Evolutionary conservation across 1,140 invertebrate species (phyloP).

Genomic region (Musca vetustissima): DNA sequence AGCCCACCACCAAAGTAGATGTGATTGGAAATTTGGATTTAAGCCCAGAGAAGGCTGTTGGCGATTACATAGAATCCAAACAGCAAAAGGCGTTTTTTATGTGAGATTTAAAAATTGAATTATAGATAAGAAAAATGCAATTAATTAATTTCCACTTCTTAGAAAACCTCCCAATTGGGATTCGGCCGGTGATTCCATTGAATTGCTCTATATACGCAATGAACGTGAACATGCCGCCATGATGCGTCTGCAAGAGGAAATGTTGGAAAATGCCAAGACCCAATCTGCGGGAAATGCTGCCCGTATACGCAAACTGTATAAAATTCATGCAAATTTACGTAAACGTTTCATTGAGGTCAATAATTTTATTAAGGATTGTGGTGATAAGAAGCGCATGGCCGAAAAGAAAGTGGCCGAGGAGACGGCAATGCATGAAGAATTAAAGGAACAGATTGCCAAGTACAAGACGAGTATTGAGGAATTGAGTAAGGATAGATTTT

Average conservation of each 20-base stretch:
- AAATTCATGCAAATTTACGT: conserved; percentile 43
- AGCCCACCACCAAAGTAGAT: conserved; percentile 49
- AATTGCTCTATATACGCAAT: conserved; percentile 46
- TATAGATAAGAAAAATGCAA: background rate
- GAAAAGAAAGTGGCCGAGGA: conserved; percentile 35
- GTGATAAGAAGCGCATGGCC: conserved; percentile 41
- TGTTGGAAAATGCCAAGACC: conserved; percentile 38
- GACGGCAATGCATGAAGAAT: conserved; percentile 36
- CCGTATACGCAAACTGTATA: conserved; percentile 43
- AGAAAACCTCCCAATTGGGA: conserved; percentile 48
- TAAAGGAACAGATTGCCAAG: conserved; percentile 38
- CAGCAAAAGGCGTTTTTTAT: conserved; percentile 45
- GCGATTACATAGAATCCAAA: conserved; percentile 44
- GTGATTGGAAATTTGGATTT: conserved; percentile 50
- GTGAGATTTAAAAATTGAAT: conserved; percentile 33
- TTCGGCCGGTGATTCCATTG: conserved; percentile 45
- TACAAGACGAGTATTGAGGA: conserved; percentile 40
- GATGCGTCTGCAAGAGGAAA: conserved; percentile 42
- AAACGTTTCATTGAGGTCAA: conserved; percentile 51
- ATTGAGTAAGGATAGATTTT: conserved; percentile 32
- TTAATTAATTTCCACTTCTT: background rate
- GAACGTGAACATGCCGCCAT: conserved; percentile 44
- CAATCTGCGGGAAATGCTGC: conserved; percentile 38
- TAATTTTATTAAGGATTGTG: conserved; percentile 51
- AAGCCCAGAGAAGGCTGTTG: conserved; percentile 47